phyloP scores from a whole-genome alignment of 2,888 invertebrate genomes.

The Xanthorhoe designata region DNA sequence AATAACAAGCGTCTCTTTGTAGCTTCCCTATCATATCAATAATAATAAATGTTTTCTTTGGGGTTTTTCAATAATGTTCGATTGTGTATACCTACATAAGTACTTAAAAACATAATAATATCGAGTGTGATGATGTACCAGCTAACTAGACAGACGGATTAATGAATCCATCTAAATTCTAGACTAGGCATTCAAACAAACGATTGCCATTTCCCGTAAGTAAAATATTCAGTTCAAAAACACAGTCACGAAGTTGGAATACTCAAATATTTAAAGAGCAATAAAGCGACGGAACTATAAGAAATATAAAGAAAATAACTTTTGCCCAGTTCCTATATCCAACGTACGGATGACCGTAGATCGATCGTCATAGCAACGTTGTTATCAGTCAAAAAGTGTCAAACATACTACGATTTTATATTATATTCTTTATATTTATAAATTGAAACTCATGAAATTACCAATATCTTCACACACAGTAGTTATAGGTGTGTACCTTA shows the following conservation, averaged over 20 bases:
- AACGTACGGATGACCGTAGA: no score
- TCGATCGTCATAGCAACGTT: no score
- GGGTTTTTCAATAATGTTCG: background rate
- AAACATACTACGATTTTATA: no score
- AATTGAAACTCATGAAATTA: no score
- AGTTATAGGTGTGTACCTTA: no score
- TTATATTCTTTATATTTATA: no score
- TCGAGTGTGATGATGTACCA: background rate
- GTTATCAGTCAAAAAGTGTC: no score
- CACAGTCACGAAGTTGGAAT: slow-evolving; percentile 8
- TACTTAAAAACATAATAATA: background rate
- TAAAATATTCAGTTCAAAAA: slow-evolving; percentile 12
- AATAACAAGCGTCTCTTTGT: background rate
- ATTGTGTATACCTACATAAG: background rate
- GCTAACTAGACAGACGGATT: background rate
- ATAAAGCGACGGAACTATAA: background rate
- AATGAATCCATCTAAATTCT: slow-evolving; percentile 18
- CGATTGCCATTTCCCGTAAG: slow-evolving; percentile 10
- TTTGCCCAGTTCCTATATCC: no score
- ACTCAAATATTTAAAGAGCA: slow-evolving; percentile 1
- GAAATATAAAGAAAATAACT: background rate
- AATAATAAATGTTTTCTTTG: background rate
- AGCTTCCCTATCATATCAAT: background rate
- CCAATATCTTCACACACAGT: no score
- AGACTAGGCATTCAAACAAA: background rate